Conservation (phyloP, 2,113 vertebrate genomes). For the Miniopterus natalensis region DNA sequence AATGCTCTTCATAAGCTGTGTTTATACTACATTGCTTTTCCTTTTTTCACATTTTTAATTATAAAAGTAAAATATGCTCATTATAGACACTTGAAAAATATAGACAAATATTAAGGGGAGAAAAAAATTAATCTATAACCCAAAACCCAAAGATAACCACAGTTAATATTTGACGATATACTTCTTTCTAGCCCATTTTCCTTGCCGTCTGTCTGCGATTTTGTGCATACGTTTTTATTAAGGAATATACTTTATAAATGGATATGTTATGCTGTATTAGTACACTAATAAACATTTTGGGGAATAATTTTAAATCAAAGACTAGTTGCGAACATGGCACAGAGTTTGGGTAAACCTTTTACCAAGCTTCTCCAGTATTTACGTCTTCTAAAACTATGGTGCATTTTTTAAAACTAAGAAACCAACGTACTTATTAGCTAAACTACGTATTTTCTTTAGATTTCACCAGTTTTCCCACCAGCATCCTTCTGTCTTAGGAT, state of each 20-base stretch:
- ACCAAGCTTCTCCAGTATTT: not conserved
- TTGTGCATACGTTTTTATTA: not conserved
- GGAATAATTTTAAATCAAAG: not conserved
- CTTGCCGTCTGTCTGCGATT: not conserved
- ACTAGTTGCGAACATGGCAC: not conserved
- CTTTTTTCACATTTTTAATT: conserved; percentile 71
- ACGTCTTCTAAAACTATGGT: not conserved
- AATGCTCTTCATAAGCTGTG: conserved; percentile 66
- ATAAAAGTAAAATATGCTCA: conserved; percentile 71
- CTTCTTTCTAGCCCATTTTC: not conserved
- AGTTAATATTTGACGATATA: conserved; percentile 26
- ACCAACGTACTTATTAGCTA: not conserved
- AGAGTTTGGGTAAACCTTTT: not conserved
- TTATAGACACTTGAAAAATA: conserved; percentile 58
- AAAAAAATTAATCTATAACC: conserved; percentile 48
- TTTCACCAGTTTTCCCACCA: not conserved
- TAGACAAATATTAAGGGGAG: conserved; percentile 53
- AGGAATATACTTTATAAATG: not conserved
- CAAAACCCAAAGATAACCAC: not conserved
- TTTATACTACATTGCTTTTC: conserved; percentile 71
- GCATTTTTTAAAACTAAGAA: not conserved
- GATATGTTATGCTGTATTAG: not conserved
- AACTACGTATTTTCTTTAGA: not conserved
- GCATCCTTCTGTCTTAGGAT: not conserved
- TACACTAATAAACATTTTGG: not conserved